These are phyloP conservation scores for Mormyrops boulengeri DNA, from an alignment of 2,797 vertebrate genomes.

Conservation along the genomic window DNA sequence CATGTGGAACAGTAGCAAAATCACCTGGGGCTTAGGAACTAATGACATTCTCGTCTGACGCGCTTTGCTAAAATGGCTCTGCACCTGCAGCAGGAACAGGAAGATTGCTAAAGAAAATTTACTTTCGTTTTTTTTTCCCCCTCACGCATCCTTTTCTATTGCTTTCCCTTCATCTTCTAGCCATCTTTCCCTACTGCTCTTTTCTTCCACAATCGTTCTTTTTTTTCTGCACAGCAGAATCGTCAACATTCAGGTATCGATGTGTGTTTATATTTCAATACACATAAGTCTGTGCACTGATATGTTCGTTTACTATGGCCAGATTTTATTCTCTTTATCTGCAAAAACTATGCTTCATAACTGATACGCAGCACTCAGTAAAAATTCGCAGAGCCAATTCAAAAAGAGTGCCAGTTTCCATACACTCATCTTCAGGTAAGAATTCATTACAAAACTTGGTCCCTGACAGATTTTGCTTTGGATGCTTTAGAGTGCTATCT, in stretches of 20 bases:
- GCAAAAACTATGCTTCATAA: background rate
- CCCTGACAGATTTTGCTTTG: background rate
- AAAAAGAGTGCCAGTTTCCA: background rate
- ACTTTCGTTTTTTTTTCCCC: conserved; percentile 80
- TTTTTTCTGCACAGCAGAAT: conserved; percentile 13
- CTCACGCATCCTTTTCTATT: conserved; percentile 42
- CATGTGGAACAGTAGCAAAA: conserved; percentile 99
- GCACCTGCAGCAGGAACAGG: conserved; percentile 98
- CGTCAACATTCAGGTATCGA: background rate
- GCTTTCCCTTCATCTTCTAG: conserved; percentile 61
- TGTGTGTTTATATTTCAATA: background rate
- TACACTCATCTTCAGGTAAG: background rate
- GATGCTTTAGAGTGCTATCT: background rate
- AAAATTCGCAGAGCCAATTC: background rate
- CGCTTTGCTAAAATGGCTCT: conserved; percentile 98
- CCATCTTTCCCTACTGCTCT: conserved; percentile 60
- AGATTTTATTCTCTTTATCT: background rate
- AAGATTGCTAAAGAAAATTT: conserved; percentile 99
- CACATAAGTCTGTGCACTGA: background rate
- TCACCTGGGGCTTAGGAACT: conserved; percentile 99
- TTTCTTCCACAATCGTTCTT: background rate
- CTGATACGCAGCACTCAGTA: background rate
- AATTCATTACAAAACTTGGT: background rate
- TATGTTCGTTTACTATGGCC: background rate
- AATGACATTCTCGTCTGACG: conserved; percentile 99